Evolutionary conservation across 2,888 invertebrate species (phyloP), one percentile per base, ranked within the genome.

Genomic region (Tiphia femorata): DNA sequence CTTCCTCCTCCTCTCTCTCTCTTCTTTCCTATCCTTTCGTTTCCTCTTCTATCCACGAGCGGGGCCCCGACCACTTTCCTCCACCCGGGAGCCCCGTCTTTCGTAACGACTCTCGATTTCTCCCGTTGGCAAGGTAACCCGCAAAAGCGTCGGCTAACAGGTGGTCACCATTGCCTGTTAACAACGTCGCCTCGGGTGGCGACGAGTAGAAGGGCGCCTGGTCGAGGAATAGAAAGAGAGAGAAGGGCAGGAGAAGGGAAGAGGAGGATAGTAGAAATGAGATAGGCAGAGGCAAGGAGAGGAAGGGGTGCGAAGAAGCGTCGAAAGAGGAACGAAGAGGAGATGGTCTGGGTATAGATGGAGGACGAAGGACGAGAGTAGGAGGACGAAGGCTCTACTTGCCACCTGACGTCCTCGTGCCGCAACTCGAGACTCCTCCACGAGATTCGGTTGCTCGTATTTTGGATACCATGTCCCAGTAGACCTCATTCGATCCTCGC

Each of bases 371-470:
- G 20, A 21, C n/a, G 40, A 21, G n/a, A 21, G 40, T 12, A 21
- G 40, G 40, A 40, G 40, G 37, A 35, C 21, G 30, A 25, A 17
- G 23, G 20, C 49, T 46, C 72, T 76, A 78, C 76, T 73, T 65
- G 55, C 79, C 78, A 79, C 73, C 79, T 79, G 79, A 75, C 78
- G 73, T 66, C 55, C 64, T 76, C 74, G 73, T 74, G 73, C 67
- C 71, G 75, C 64, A 75, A 78, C 71, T 62, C 51, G 72, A 78
- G 67, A 75, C 69, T 67, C 64, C 65, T 64, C 57, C 35, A 59
- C 53, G 58, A 70, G 73, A 75, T 76, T 74, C 73, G 71, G 66
- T 76, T 73, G 66, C 73, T 52, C 58, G 59, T 74, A 67, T 74
- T 76, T 75, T 70, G 56, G 64, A 56, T 69, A 72, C 72, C 65